Base-by-base conservation (phyloP, 2,113 vertebrate species). In the Neotragus pygmaeus region DNA sequence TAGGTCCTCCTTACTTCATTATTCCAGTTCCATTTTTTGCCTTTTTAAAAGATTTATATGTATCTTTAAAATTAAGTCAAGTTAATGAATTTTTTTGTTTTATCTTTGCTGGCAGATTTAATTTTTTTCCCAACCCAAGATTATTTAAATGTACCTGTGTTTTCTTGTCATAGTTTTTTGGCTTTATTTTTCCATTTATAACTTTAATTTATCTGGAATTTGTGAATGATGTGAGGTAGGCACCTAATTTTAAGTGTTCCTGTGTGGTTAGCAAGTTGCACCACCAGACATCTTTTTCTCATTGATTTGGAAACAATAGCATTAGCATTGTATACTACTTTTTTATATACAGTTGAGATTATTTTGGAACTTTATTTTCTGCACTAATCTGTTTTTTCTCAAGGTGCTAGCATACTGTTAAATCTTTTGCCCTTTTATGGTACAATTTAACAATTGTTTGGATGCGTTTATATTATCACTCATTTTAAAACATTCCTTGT, bases 191-290 rank as follows among this genome's bases (percentile, higher is more conserved):
- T 51, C 33, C 28, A 78, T 86, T 58, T 90, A 60, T 70, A 64
- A 27, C 53, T 94, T 90, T 73, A 83, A 87, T 73, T 96, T 45
- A 39, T 62, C 25, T 92, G 73, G 51, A 91, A 90, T 97, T 93
- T 87, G 30, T 95, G 58, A 77, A 78, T 57, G 55, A 23, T 91
- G 10, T 89, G 70, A 93, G 13, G 47, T 58, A 43, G 66, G 43
- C 23, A 62, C 21, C 49, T 78, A 53, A 75, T 58, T 90, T 82
- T 58, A 57, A 83, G 91, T 92, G 78, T 36, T 66, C n/a, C 85
- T 11, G 5, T n/a, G 23, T 66, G 57, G n/a, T 78, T 90, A 86
- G 47, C 62, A 92, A 83, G 43, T 78, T 60, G 55, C 10, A 17
- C 30, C 55, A 45, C 43, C 19, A 17, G 2, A 16, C 3, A 66